Base-by-base conservation (phyloP, 2,797 vertebrate genomes). In the Linurgus olivaceus region DNA sequence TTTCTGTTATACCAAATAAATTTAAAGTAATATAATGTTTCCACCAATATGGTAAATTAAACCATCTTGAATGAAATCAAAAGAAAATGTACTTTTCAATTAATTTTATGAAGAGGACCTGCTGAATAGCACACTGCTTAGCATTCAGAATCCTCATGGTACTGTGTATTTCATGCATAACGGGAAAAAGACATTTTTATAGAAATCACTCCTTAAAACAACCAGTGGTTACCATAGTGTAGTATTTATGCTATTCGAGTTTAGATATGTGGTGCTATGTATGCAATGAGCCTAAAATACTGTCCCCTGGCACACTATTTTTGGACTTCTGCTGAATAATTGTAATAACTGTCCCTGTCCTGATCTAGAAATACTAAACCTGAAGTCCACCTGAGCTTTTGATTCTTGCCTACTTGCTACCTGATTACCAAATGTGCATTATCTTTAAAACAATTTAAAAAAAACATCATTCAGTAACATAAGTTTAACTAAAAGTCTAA, bases 151-250 rank as follows among this genome's bases (percentile, higher is more conserved):
- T 44, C 29, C 8, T 59, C 10, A 15, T 16, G 31, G 9, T 35
- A 25, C 31, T 31, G 5, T 38, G 19, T n/a, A 17, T 1, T 0
- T 16, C 45, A 12, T 19, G 21, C 13, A 3, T 28, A 45, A 31
- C 10, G 16, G 20, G 5, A 35, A 67, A 78, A 89, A 42, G 21
- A 13, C 13, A 55, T 73, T 73, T 68, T 40, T 50, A 21, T 4
- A 58, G 31, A 45, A 70, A 62, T 33, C 7, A 21, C 12, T 20
- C 26, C 81, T 86, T 85, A 17, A 91, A 82, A 58, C 10, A 29
- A 13, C 17, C 12, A 37, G 17, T 50, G 19, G 14, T 61, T 74
- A 50, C 15, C 8, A 25, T 38, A 19, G 6, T 20, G 21, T n/a
- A 48, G 17, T 26, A 38, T 42, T 48, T 37, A 28, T n/a, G 6